Conservation (phyloP, 2,113 vertebrate species). For the Diglossa brunneiventris region DNA sequence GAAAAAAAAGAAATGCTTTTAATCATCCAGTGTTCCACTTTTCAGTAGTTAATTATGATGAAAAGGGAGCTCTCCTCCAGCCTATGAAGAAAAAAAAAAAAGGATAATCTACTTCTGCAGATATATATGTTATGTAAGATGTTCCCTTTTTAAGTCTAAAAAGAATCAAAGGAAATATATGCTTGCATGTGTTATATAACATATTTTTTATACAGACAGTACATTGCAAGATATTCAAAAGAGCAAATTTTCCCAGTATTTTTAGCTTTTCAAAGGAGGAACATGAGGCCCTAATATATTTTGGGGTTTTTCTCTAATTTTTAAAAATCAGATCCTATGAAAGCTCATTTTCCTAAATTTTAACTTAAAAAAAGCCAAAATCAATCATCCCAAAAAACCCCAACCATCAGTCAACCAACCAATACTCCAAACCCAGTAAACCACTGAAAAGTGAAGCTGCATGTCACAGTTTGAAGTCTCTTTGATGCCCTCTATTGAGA, state of each 20-base stretch:
- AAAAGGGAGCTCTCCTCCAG: background rate
- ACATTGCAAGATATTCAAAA: background rate
- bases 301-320: accelerated
- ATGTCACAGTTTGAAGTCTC: background rate
- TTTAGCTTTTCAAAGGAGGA: background rate
- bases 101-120: background rate
- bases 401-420: background rate
- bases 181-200: background rate
- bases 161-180: constrained; percentile 19
- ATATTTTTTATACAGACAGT: background rate
- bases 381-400: accelerated
- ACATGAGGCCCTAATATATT: background rate
- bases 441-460: background rate
- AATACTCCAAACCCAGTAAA: background rate
- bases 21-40: constrained; percentile 27
- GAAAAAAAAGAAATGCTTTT: background rate
- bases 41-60: constrained; percentile 25
- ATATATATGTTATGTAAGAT: constrained; percentile 25
- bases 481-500: background rate
- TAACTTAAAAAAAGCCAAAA: background rate
- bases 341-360: background rate
- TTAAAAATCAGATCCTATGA: background rate
- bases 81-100: background rate
- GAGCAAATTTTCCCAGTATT: background rate
- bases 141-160: background rate